Conservation (phyloP, 1,140 invertebrate genomes). For the Tribolium madens region DNA sequence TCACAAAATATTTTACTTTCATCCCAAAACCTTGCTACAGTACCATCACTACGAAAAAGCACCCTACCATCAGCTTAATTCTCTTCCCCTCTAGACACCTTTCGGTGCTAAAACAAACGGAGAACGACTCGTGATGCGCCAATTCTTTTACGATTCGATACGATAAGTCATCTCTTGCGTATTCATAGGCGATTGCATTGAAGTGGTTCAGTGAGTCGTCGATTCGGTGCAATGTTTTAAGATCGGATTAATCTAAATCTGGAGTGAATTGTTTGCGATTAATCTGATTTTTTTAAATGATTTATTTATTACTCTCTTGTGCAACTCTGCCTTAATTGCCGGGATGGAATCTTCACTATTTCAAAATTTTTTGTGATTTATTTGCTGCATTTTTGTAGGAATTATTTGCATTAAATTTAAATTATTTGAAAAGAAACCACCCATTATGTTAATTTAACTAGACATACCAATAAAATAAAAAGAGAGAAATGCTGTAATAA, state of each 20-base stretch:
- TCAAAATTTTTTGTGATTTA: not conserved
- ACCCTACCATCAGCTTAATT: constrained; percentile 41
- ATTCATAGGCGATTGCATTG: not conserved
- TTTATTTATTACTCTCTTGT: constrained; percentile 28
- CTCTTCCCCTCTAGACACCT: constrained; percentile 29
- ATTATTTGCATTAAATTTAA: not conserved
- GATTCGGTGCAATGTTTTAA: constrained; percentile 29
- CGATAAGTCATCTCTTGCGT: constrained; percentile 39
- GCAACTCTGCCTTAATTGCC: constrained; percentile 12
- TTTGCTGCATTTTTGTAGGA: not conserved
- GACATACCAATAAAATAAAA: not conserved
- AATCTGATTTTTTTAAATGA: constrained; percentile 19
- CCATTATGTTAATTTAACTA: not conserved
- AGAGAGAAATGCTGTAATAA: not conserved
- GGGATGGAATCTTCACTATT: not conserved
- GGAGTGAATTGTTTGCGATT: constrained; percentile 24
- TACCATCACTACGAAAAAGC: constrained; percentile 42
- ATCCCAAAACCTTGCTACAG: constrained; percentile 60
- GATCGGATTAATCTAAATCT: not conserved
- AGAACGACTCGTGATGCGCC: constrained; percentile 21
- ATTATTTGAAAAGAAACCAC: not conserved
- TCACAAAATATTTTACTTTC: constrained; percentile 63
- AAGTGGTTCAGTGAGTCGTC: constrained; percentile 31
- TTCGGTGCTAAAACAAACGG: constrained; percentile 40
- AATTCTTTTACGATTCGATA: constrained; percentile 26